Percentiles rank a stretch among this genome's conserved stretches.
These are phyloP conservation scores for Limosa lapponica DNA, from an alignment of 2,797 vertebrate genomes.

Conservation along the genomic window DNA sequence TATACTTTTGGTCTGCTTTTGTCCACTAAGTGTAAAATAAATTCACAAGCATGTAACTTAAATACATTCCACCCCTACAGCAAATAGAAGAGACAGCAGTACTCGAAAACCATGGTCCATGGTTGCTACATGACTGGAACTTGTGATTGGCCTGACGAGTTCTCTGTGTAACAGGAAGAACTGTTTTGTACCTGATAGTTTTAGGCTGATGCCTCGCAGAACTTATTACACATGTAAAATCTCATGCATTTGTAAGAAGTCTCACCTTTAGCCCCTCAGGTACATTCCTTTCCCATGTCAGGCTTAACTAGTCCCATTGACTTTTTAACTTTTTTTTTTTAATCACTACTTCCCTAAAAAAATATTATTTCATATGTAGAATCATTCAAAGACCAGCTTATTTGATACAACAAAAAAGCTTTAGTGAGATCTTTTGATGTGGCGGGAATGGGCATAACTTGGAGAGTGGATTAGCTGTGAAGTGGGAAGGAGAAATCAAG, in stretches of 20 bases:
- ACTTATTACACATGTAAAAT: neutral
- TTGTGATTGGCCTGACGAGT: neutral
- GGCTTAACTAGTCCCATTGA: neutral
- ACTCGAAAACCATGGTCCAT: neutral
- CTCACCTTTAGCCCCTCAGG: neutral
- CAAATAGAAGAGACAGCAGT: neutral
- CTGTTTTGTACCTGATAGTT: neutral
- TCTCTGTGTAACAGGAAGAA: neutral
- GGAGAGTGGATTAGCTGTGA: neutral
- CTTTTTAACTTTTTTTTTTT: neutral
- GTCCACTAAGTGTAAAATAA: neutral
- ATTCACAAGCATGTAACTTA: neutral
- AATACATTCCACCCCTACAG: neutral
- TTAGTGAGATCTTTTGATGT: neutral
- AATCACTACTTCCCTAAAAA: neutral
- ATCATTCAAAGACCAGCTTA: neutral
- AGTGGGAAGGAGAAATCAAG: neutral
- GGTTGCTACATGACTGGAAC: neutral
- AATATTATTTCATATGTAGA: neutral
- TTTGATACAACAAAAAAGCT: neutral
- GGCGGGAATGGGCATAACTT: neutral
- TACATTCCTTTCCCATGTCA: neutral
- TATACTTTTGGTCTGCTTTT: neutral
- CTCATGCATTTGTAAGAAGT: neutral
- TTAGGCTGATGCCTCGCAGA: neutral